These are phyloP conservation scores for Mercenaria mercenaria DNA, from an alignment of 1,140 invertebrate species.

Conservation along the genomic window DNA sequence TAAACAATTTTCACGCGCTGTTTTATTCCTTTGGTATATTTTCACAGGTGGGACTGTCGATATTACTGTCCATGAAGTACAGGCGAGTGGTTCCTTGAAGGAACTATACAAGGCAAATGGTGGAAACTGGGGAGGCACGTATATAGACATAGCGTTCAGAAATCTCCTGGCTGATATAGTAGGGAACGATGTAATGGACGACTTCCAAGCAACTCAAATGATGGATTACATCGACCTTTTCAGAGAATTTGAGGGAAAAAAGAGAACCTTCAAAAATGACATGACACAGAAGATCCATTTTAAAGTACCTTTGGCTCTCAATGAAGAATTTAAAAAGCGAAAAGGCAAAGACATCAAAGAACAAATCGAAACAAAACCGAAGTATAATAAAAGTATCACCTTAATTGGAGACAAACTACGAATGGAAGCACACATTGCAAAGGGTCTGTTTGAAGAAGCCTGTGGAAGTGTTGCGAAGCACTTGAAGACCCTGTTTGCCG, in stretches of 20 bases:
- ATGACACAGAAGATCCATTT: background rate
- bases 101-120: constrained; percentile 55
- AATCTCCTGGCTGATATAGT: constrained; percentile 2
- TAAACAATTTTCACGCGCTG: too few relatives aligned
- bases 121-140: constrained; percentile 47
- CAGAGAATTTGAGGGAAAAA: constrained; percentile 52
- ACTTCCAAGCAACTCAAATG: background rate
- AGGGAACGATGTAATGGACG: constrained; percentile 20
- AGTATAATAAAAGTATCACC: constrained; percentile 1
- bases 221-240: constrained; percentile 42
- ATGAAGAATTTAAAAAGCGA: constrained; percentile 1
- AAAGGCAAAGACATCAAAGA: constrained; percentile 31
- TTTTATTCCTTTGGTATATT: too few relatives aligned
- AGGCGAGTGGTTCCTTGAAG: background rate
- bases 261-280: constrained; percentile 8
- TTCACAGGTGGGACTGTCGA: constrained; percentile 52
- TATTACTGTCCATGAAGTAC: constrained; percentile 54
- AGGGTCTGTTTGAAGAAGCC: constrained; percentile 1
- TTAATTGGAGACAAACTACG: constrained; percentile 29
- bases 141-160: constrained; percentile 35
- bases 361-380: background rate
- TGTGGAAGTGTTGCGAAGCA: background rate
- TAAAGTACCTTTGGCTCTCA: constrained; percentile 32
- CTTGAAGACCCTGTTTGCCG: constrained; percentile 7
- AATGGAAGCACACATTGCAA: constrained; percentile 33